Conservation (phyloP, 64 coral and sea anemone species). For the Acropora tenuis region DNA sequence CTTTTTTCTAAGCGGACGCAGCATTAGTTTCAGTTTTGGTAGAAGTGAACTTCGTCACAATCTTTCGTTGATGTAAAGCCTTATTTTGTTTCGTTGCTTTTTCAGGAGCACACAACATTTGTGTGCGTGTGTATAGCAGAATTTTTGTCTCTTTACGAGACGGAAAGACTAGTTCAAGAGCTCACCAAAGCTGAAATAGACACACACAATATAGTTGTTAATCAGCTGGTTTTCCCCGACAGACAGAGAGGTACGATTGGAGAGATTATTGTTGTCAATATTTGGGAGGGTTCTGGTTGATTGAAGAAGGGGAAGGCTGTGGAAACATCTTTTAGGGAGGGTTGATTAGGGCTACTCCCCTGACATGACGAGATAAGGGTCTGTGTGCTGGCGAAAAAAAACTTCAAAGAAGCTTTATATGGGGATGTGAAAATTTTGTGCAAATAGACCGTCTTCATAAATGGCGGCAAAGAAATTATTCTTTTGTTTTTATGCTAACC, state of each 20-base stretch:
- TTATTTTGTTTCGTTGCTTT: neutral
- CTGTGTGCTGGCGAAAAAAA: too few relatives aligned
- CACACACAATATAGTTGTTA: slow-evolving; percentile 99
- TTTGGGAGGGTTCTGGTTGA: neutral
- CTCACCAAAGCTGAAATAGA: slow-evolving; percentile 94
- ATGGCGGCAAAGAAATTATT: too few relatives aligned
- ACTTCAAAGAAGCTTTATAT: too few relatives aligned
- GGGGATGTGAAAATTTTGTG: too few relatives aligned
- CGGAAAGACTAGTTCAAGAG: slow-evolving; percentile 96
- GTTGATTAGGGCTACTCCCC: too few relatives aligned
- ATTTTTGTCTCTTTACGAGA: slow-evolving; percentile 95
- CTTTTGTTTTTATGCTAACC: too few relatives aligned
- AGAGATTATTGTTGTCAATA: neutral
- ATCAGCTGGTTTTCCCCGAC: slow-evolving; percentile 85
- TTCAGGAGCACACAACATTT: slow-evolving; percentile 96
- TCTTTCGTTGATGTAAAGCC: too few relatives aligned
- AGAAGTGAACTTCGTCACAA: too few relatives aligned
- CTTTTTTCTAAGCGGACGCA: too few relatives aligned
- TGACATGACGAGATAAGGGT: too few relatives aligned
- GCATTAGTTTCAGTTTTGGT: too few relatives aligned
- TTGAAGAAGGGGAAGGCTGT: neutral
- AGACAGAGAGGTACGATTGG: slow-evolving; percentile 47
- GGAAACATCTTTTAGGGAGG: neutral
- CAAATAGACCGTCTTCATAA: too few relatives aligned
- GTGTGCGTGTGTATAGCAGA: slow-evolving; percentile 99